Base-by-base conservation (phyloP, 2,113 vertebrate species). In the Gasterosteus nipponicus region DNA sequence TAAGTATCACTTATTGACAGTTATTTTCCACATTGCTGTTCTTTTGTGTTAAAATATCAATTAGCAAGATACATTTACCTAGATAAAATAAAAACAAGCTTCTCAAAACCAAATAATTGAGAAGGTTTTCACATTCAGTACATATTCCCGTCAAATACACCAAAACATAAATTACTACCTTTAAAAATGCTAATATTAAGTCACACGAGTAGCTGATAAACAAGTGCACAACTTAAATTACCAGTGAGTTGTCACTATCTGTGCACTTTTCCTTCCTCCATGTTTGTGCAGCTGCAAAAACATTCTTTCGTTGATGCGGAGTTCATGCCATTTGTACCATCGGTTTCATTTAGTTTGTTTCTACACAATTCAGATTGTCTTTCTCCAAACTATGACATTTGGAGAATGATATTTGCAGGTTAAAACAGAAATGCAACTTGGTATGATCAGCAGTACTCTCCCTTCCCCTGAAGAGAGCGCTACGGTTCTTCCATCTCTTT, bases 81-180 rank as follows among this genome's bases (percentile, higher is more conserved):
- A 3, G 11, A 42, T 42, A 11, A 42, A 78, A 39, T 26, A 12
- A 75, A 66, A 18, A 10, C 7, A 60, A 78, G n/a, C 19, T n/a
- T 10, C 58, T 33, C 8, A 29, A 59, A 42, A 78, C 61, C 69
- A 1, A 54, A 12, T 33, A 10, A 69, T 29, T 16, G 47, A 70
- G 39, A 85, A 81, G 61, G 41, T 42, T 83, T 77, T 81, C 60
- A 88, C 65, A 80, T 66, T 75, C 22, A 41, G 47, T 67, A 47
- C 35, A 63, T 72, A 3, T 60, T 58, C 38, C 7, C 41, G 12
- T 60, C 10, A 82, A 75, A 75, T 33, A 80, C n/a, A 75, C 5
- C 6, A 51, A 14, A 11, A 54, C 4, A 73, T 16, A 56, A 47
- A 53, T 10, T 1, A 5, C 16, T 67, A 4, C 7, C 15, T 53